Conservation (phyloP, 2,113 vertebrate genomes). For the Apteryx mantelli region DNA sequence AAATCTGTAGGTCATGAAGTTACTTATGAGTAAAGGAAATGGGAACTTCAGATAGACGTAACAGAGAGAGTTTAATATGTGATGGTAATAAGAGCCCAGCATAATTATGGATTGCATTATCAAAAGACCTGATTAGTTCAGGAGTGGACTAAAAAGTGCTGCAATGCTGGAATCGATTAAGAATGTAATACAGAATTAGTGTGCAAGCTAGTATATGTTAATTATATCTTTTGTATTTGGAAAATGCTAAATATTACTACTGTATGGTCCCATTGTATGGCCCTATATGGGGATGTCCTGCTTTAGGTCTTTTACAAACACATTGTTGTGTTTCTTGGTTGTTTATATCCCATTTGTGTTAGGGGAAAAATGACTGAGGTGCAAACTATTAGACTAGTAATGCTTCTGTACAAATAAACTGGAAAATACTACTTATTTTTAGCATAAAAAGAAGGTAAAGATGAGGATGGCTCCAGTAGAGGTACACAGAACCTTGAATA, state of each 20-base stretch:
- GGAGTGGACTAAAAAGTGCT: not conserved
- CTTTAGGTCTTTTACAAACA: not conserved
- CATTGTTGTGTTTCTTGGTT: not conserved
- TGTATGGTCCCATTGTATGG: not conserved
- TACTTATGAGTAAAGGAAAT: not conserved
- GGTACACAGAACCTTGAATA: not conserved
- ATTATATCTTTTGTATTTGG: not conserved
- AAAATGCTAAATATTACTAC: not conserved
- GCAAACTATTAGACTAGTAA: not conserved
- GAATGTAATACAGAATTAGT: not conserved
- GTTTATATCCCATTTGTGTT: not conserved
- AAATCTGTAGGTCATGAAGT: not conserved
- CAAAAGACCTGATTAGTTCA: not conserved
- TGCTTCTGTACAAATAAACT: not conserved
- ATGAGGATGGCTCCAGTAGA: not conserved
- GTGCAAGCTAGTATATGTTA: not conserved
- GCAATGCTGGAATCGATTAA: not conserved
- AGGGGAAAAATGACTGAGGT: not conserved
- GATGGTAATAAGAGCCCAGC: not conserved
- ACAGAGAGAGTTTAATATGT: not conserved
- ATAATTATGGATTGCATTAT: not conserved
- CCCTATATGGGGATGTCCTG: not conserved
- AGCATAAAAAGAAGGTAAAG: not conserved
- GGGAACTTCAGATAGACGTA: not conserved
- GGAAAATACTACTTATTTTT: not conserved